Evolutionary conservation across 2,113 vertebrate species (phyloP).

Genomic region (Sterna hirundo): DNA sequence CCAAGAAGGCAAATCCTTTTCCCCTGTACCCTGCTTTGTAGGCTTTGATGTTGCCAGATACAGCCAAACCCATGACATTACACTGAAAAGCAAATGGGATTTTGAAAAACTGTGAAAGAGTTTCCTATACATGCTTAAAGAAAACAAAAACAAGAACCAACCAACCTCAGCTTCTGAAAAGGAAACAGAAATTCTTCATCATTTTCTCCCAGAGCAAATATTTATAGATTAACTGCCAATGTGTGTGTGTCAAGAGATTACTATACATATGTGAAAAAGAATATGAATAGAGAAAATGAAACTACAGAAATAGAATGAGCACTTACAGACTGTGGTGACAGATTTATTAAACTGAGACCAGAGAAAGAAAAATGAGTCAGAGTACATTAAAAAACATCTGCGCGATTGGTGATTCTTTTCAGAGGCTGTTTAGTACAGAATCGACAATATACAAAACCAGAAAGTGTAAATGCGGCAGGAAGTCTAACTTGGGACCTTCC

Average conservation of each 20-base stretch:
- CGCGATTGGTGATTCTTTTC: not conserved
- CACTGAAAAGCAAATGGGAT: not conserved
- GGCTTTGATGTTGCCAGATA: not conserved
- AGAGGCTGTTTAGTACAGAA: not conserved
- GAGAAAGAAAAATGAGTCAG: not conserved
- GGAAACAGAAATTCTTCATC: not conserved
- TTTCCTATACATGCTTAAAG: not conserved
- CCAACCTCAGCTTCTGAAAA: not conserved
- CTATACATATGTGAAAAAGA: not conserved
- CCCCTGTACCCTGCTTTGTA: not conserved
- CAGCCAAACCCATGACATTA: not conserved
- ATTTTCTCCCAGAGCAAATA: not conserved
- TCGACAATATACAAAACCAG: not conserved
- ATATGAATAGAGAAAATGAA: not conserved
- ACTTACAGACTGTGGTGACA: not conserved
- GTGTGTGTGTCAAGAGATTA: not conserved
- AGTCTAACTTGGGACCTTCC: not conserved
- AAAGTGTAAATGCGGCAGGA: not conserved
- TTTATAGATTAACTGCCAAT: conserved; percentile 1
- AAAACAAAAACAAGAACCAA: not conserved
- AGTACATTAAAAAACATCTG: not conserved
- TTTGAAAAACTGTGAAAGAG: not conserved
- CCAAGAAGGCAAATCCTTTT: not conserved
- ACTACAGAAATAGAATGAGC: not conserved
- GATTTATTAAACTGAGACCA: conserved; percentile 8